A percentile compares a stretch with the other conserved stretches of the same genome.
These are phyloP conservation scores for Deroplatys truncata DNA, from an alignment of 2,888 invertebrate genomes.

Conservation along the genomic window DNA sequence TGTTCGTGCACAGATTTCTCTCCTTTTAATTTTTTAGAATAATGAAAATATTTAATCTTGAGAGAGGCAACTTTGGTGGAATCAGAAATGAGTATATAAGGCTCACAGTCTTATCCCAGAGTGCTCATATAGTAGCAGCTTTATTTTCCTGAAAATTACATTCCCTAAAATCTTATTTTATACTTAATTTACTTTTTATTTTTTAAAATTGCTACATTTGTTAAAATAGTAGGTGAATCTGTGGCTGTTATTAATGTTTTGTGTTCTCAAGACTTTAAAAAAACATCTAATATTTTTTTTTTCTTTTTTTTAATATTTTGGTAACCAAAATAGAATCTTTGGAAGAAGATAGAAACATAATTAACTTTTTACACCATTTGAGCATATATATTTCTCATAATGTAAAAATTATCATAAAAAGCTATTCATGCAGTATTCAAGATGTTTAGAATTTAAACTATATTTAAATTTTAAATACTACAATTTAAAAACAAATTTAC, in stretches of 20 bases:
- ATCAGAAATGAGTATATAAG: background rate
- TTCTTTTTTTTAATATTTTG: background rate
- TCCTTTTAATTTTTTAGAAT: background rate
- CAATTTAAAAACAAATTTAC: background rate
- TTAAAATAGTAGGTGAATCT: background rate
- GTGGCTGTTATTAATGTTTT: slow-evolving; percentile 11
- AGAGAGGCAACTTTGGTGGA: background rate
- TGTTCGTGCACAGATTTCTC: background rate
- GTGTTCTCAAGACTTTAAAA: background rate
- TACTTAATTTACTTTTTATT: background rate
- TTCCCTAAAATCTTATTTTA: slow-evolving; percentile 11
- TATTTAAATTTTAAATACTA: slow-evolving; percentile 16
- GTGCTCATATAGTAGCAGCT: background rate
- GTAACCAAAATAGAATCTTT: background rate
- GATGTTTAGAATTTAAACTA: slow-evolving; percentile 12
- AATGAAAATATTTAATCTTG: background rate
- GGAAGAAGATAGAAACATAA: background rate
- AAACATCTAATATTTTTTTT: background rate
- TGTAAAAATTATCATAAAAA: background rate
- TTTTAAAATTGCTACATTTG: slow-evolving; percentile 5
- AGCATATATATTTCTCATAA: slow-evolving; percentile 11
- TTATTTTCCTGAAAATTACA: slow-evolving; percentile 11
- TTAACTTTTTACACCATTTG: background rate
- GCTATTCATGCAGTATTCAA: slow-evolving; percentile 7
- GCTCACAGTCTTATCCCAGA: background rate